These are phyloP conservation scores for Protosalanx chinensis DNA, from an alignment of 2,797 vertebrate genomes.

Conservation along the genomic window DNA sequence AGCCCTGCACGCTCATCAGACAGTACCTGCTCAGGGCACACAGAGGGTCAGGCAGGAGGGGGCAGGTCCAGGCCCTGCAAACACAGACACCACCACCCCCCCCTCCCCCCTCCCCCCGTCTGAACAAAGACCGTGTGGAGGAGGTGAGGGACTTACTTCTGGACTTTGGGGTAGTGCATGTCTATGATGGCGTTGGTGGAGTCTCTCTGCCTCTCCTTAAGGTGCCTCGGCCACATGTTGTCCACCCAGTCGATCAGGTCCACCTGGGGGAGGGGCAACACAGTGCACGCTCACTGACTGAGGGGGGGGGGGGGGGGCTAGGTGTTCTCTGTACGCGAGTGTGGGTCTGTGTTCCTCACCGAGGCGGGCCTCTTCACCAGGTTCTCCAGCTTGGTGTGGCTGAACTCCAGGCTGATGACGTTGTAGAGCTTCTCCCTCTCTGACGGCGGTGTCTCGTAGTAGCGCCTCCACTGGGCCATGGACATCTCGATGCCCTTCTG, in stretches of 20 bases:
- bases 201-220: constrained; percentile 95
- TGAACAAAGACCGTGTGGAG: constrained; percentile 42
- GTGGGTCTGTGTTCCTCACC: constrained; percentile 64
- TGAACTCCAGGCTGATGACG: constrained; percentile 98
- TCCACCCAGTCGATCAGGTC: constrained; percentile 98
- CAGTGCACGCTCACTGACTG: not conserved
- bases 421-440: constrained; percentile 97
- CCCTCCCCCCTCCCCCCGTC: too few relatives aligned
- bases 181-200: constrained; percentile 95
- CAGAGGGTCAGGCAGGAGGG: not conserved
- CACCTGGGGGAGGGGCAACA: constrained; percentile 72
- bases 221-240: constrained; percentile 98
- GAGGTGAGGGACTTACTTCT: constrained; percentile 82
- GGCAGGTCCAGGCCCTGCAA: not conserved
- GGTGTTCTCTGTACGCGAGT: not conserved
- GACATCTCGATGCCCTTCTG: constrained; percentile 99
- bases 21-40: constrained; percentile 79
- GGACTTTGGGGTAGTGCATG: constrained; percentile 99
- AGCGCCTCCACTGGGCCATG: constrained; percentile 96
- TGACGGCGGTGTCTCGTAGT: constrained; percentile 91
- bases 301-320: not conserved
- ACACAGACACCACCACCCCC: too few relatives aligned
- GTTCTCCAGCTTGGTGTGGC: constrained; percentile 94
- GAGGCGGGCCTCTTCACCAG: constrained; percentile 90
- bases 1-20: constrained; percentile 97